Conservation (phyloP, 2,797 vertebrate genomes). For the Gallinago nigripennis region DNA sequence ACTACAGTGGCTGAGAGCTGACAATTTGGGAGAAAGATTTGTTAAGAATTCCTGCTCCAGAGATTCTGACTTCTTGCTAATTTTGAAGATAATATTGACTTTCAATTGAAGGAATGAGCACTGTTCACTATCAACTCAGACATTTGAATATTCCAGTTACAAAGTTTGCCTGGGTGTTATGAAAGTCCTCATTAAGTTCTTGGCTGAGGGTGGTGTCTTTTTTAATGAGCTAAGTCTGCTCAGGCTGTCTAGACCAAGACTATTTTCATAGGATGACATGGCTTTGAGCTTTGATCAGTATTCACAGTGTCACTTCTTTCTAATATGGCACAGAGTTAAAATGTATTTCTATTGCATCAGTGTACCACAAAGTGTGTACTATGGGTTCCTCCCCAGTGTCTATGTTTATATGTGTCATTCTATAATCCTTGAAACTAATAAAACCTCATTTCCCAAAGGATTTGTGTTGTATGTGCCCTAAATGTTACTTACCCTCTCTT, state of each 20-base stretch:
- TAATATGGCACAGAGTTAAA: constrained; percentile 4
- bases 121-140: background rate
- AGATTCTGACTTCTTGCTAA: background rate
- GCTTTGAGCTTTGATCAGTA: constrained; percentile 17
- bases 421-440: background rate
- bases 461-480: background rate
- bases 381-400: background rate
- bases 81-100: background rate
- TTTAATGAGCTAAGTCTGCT: constrained; percentile 26
- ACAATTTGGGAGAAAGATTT: background rate
- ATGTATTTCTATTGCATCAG: background rate
- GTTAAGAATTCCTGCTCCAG: background rate
- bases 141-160: background rate
- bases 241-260: constrained; percentile 31
- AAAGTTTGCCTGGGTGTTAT: background rate
- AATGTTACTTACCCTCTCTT: background rate
- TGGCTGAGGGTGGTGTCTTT: background rate
- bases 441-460: background rate
- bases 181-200: constrained; percentile 28
- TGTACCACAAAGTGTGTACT: background rate
- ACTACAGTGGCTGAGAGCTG: background rate
- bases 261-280: constrained; percentile 12
- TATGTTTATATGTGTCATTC: background rate
- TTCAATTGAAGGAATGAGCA: background rate
- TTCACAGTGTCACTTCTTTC: constrained; percentile 26